Conservation (phyloP, 2,797 vertebrate species). For the Gymnothorax javanicus region DNA sequence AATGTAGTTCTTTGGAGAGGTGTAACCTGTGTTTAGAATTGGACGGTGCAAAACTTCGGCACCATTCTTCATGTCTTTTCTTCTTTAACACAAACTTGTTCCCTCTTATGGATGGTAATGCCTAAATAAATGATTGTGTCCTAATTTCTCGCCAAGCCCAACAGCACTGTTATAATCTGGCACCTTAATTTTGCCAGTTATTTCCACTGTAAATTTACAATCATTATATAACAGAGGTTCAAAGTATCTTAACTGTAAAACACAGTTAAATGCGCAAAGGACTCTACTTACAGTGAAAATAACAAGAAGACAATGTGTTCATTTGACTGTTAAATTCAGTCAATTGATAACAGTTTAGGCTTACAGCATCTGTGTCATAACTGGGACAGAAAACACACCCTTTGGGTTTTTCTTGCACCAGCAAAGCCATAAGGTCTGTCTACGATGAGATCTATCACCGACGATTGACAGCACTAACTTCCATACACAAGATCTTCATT, state of each 20-base stretch:
- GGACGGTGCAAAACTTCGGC: too few species aligned
- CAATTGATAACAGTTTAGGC: neutral
- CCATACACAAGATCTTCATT: constrained; percentile 1
- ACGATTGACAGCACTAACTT: neutral
- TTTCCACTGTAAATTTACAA: constrained; percentile 13
- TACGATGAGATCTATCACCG: constrained; percentile 9
- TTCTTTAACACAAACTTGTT: neutral
- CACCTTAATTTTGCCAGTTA: constrained; percentile 7
- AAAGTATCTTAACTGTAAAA: too few species aligned
- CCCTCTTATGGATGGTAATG: neutral
- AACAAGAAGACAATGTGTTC: too few species aligned
- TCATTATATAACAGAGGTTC: too few species aligned
- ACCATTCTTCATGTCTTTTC: neutral
- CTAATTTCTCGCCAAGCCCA: constrained; percentile 30
- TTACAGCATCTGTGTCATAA: constrained; percentile 15
- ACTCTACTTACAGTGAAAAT: too few species aligned
- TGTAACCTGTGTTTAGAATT: too few species aligned
- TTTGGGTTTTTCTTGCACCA: neutral
- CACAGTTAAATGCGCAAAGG: too few species aligned
- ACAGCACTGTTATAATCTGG: neutral
- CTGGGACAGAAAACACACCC: constrained; percentile 20
- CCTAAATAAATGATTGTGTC: constrained; percentile 27
- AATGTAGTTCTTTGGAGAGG: too few species aligned
- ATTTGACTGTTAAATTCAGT: too few species aligned
- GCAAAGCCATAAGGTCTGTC: neutral